Percentiles rank a stretch among this genome's conserved stretches.
Conservation (phyloP, 2,888 invertebrate genomes). For the Diarsia rubi region DNA sequence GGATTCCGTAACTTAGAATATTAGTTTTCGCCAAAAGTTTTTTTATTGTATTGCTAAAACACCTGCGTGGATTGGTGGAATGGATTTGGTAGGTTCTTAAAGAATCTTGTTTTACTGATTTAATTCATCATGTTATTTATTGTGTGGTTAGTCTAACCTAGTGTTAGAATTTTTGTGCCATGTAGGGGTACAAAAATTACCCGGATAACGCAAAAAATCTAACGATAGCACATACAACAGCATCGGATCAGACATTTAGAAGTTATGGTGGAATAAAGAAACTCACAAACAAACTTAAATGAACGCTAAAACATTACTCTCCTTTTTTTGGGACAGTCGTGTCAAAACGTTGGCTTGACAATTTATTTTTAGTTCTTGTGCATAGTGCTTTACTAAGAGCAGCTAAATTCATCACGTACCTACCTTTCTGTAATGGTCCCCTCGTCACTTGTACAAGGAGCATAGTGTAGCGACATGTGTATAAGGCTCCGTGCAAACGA, state of each 20-base stretch:
- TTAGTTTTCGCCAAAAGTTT: constrained; percentile 44
- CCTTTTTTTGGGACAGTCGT: no score
- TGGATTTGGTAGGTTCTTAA: not conserved
- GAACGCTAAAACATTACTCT: no score
- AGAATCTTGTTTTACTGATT: not conserved
- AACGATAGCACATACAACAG: no score
- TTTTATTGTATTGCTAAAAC: constrained; percentile 45
- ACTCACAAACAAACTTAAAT: no score
- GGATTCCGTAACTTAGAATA: constrained; percentile 40
- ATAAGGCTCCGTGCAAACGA: not conserved
- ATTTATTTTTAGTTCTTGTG: no score
- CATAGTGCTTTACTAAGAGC: not conserved
- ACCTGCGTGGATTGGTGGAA: constrained; percentile 7
- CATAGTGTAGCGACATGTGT: not conserved
- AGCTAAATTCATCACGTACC: not conserved
- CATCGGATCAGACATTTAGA: no score
- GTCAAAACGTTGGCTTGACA: no score
- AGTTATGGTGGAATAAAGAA: no score
- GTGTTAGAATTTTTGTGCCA: no score
- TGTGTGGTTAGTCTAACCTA: no score
- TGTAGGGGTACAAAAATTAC: no score
- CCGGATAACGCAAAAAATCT: no score
- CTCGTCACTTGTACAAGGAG: constrained; percentile 4
- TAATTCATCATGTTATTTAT: not conserved
- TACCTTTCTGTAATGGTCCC: constrained; percentile 1